phyloP scores from a whole-genome alignment of 2,113 vertebrate species.

The Anhinga rufa region DNA sequence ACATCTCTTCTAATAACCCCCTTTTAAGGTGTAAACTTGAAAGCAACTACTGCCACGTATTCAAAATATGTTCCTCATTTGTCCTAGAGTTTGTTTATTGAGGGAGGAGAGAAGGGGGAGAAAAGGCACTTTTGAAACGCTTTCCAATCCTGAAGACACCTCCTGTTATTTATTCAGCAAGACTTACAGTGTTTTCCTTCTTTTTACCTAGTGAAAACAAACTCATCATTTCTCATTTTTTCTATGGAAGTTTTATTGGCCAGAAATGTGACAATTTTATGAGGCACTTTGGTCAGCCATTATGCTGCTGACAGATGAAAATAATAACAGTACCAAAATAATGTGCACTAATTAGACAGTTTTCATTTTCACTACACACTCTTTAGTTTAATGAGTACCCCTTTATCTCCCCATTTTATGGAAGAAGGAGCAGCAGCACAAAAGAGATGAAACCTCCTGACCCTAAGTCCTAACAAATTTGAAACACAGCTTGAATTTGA shows the following conservation, averaged over 20 bases:
- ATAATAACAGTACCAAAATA: neutral
- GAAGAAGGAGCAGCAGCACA: neutral
- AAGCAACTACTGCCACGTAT: neutral
- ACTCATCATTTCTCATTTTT: slow-evolving; percentile 1
- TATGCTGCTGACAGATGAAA: neutral
- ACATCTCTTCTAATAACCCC: neutral
- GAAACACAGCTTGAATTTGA: neutral
- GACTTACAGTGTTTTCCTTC: neutral
- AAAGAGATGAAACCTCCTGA: neutral
- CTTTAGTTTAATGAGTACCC: neutral
- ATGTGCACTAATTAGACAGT: neutral
- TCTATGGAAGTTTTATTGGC: neutral
- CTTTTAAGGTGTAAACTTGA: neutral
- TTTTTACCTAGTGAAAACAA: neutral
- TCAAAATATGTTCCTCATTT: neutral
- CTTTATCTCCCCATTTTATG: neutral
- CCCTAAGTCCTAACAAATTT: neutral
- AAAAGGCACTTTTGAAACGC: neutral
- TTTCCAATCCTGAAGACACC: neutral
- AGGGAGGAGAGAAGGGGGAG: neutral
- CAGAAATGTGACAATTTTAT: neutral
- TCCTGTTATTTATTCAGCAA: neutral
- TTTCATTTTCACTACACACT: neutral
- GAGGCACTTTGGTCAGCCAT: neutral
- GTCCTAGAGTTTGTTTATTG: neutral